A percentile compares a stretch with the other conserved stretches of the same genome.
phyloP scores from a whole-genome alignment of 2,113 vertebrate species.

The human (Homo sapiens) region GRCh38 chr11:133378001-133378500 shows the following conservation, averaged over 20 bases:
- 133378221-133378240: not conserved
- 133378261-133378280: not conserved
- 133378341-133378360: not conserved
- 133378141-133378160: constrained; percentile 34
- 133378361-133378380: not conserved
- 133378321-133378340: not conserved
- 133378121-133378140: constrained; percentile 37
- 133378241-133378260: not conserved
- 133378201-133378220: not conserved
- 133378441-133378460: not conserved
- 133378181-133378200: constrained; percentile 39
- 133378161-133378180: constrained; percentile 48
- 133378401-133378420: not conserved
- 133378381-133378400: not conserved
- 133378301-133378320: not conserved
- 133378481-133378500: not conserved
- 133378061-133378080: not conserved
- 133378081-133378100: constrained; percentile 41
- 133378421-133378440: not conserved
- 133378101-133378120: not conserved
- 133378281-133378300: not conserved
- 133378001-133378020: not conserved
- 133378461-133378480: not conserved
- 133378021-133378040: not conserved
- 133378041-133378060: not conserved